phyloP scores from a whole-genome alignment of 2,888 invertebrate species.

The Odontomyia ornata region DNA sequence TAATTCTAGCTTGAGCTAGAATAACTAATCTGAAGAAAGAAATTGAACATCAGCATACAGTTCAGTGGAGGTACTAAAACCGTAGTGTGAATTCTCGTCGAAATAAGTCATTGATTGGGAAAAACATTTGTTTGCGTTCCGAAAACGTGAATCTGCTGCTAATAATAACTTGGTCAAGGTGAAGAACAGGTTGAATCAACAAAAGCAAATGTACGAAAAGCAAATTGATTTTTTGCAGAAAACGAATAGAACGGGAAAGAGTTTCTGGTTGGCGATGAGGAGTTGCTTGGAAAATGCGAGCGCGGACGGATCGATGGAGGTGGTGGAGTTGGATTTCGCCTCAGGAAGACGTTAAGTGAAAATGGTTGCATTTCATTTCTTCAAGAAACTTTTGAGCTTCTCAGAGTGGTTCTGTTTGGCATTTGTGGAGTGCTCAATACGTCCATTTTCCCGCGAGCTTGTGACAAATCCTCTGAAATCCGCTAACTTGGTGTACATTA shows the following conservation, averaged over 20 bases:
- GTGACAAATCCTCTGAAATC: too few relatives aligned
- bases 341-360: too few relatives aligned
- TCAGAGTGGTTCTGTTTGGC: too few relatives aligned
- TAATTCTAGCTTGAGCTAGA: slow-evolving; percentile 71
- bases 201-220: slow-evolving; percentile 69
- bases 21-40: slow-evolving; percentile 62
- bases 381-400: too few relatives aligned
- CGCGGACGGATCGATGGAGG: too few relatives aligned
- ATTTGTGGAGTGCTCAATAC: too few relatives aligned
- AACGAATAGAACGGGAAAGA: slow-evolving; percentile 68
- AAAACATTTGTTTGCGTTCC: slow-evolving; percentile 69
- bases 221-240: slow-evolving; percentile 70
- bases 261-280: too few relatives aligned
- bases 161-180: slow-evolving; percentile 67
- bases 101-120: slow-evolving; percentile 74
- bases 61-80: slow-evolving; percentile 69
- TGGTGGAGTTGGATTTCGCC: too few relatives aligned
- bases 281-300: too few relatives aligned
- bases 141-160: slow-evolving; percentile 72
- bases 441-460: too few relatives aligned
- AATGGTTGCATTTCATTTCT: too few relatives aligned
- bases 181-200: slow-evolving; percentile 58
- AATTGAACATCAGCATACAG: slow-evolving; percentile 73
- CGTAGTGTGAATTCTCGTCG: slow-evolving; percentile 74
- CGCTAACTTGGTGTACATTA: too few relatives aligned